Conservation (phyloP, 1,140 invertebrate species). For the Probaryconus sp. region DNA sequence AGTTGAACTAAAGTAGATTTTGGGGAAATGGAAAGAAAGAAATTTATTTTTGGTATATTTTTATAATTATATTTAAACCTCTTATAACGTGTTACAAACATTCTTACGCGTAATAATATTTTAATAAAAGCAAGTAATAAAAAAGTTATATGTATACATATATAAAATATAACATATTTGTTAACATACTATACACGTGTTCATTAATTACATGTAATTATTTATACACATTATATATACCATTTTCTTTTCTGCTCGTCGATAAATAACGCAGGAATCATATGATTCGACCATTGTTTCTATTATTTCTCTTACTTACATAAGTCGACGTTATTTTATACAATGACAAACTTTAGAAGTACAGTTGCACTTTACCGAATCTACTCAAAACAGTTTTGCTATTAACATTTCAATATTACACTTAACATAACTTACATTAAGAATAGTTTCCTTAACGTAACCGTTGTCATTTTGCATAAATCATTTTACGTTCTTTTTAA, state of each 20-base stretch:
- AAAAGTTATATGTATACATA: slow-evolving; percentile 68
- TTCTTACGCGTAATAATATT: slow-evolving; percentile 60
- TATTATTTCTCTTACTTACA: slow-evolving; percentile 4
- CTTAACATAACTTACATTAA: no score
- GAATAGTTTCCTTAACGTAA: no score
- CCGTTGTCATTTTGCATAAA: no score
- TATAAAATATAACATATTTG: slow-evolving; percentile 69
- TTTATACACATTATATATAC: slow-evolving; percentile 51
- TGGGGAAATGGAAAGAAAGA: slow-evolving; percentile 1
- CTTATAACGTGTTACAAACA: slow-evolving; percentile 68
- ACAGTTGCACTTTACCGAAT: slow-evolving; percentile 12
- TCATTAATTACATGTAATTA: slow-evolving; percentile 53
- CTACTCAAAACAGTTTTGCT: neutral
- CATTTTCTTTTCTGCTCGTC: slow-evolving; percentile 14
- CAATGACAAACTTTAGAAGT: slow-evolving; percentile 20
- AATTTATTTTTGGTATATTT: slow-evolving; percentile 34
- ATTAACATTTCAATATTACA: slow-evolving; percentile 2
- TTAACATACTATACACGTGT: slow-evolving; percentile 67
- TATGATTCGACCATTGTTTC: slow-evolving; percentile 14
- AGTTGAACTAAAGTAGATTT: no score
- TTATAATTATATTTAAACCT: slow-evolving; percentile 60
- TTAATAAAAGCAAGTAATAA: slow-evolving; percentile 66
- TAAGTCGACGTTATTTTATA: slow-evolving; percentile 17
- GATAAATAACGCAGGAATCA: slow-evolving; percentile 17
- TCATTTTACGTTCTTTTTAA: no score